Percentiles rank a stretch among this genome's conserved stretches.
These are phyloP conservation scores for Cynopterus sphinx DNA, from an alignment of 2,797 vertebrate species.

Conservation along the genomic window DNA sequence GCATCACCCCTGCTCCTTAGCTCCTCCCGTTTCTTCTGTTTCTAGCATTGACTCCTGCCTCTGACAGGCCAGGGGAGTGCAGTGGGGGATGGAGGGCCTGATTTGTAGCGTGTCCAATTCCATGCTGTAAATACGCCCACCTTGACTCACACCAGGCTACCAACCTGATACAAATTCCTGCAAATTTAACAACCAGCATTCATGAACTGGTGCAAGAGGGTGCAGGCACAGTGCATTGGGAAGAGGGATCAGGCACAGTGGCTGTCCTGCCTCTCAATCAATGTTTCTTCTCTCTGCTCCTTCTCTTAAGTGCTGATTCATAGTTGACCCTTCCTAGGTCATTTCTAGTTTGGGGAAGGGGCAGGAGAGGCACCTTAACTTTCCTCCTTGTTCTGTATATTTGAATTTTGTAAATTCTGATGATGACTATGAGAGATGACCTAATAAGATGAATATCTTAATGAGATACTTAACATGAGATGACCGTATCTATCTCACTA, in stretches of 20 bases:
- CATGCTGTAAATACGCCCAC: neutral
- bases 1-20: neutral
- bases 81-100: neutral
- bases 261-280: neutral
- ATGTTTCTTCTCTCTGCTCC: rapidly evolving
- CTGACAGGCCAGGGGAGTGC: neutral
- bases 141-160: neutral
- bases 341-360: neutral
- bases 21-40: neutral
- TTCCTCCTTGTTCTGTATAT: neutral
- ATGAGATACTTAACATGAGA: neutral
- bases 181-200: neutral
- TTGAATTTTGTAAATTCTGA: neutral
- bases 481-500: neutral
- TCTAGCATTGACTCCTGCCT: neutral
- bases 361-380: neutral
- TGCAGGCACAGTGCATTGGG: neutral
- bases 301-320: rapidly evolving
- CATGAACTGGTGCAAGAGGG: no score
- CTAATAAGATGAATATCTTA: neutral
- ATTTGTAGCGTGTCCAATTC: neutral
- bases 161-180: neutral
- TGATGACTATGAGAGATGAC: neutral
- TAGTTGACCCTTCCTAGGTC: neutral
- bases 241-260: rapidly evolving